These are phyloP conservation scores for Erinaceus europaeus DNA, from an alignment of 2,113 vertebrate species.

Conservation along the genomic window DNA sequence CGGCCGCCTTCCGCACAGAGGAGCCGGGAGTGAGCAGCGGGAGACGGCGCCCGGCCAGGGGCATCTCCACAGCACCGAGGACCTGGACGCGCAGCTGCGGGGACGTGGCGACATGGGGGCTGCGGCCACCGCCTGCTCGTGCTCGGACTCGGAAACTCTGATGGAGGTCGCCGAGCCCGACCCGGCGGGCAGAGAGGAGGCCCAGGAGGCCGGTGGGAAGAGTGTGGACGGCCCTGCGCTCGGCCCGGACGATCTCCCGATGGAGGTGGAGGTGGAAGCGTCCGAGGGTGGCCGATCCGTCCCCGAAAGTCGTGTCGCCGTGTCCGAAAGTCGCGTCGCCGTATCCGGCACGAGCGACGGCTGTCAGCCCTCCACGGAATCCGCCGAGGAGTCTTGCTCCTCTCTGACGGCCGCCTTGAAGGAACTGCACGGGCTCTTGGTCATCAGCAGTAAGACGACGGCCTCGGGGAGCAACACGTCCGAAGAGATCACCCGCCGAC, in stretches of 20 bases:
- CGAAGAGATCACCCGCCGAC: slow-evolving; percentile 44
- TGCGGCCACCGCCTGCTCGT: too few species aligned
- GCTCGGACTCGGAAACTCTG: slow-evolving; percentile 49
- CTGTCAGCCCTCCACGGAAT: slow-evolving; percentile 48
- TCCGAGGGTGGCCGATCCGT: not conserved
- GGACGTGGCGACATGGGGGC: too few species aligned
- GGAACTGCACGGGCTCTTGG: slow-evolving; percentile 93
- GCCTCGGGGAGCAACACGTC: slow-evolving; percentile 62
- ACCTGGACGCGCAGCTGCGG: too few species aligned
- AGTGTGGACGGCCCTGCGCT: fast-evolving
- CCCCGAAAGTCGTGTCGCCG: slow-evolving; percentile 43
- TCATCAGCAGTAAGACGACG: slow-evolving; percentile 82
- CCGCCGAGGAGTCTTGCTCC: slow-evolving; percentile 77
- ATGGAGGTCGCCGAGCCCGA: slow-evolving; percentile 68
- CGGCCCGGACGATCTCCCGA: not conserved
- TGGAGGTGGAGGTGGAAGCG: slow-evolving; percentile 76
- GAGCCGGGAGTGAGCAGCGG: slow-evolving; percentile 24
- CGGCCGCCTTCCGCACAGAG: not conserved
- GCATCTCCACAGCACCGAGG: not conserved
- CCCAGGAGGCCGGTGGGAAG: not conserved
- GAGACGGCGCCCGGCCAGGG: not conserved
- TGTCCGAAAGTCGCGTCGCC: slow-evolving; percentile 34
- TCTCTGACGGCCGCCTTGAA: slow-evolving; percentile 92
- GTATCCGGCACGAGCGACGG: not conserved
- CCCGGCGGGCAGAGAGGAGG: not conserved